Conservation (phyloP, 2,888 invertebrate genomes). For the Temnothorax ravouxi region DNA sequence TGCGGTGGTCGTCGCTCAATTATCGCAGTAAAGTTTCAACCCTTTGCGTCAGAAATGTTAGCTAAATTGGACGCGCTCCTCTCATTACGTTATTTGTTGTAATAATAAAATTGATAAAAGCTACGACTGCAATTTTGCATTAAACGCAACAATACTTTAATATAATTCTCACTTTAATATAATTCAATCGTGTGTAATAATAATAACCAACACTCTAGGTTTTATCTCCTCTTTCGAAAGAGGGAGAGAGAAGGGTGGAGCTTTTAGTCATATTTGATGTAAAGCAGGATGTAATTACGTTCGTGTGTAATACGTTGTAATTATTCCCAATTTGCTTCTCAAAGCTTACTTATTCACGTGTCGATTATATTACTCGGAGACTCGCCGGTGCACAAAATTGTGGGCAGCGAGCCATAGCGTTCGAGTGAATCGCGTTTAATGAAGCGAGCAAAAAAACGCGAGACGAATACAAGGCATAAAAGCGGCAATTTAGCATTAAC, state of each 20-base stretch:
- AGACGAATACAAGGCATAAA: conserved; percentile 28
- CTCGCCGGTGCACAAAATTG: conserved; percentile 42
- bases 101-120: conserved; percentile 25
- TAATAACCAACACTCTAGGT: conserved; percentile 6
- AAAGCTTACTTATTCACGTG: conserved; percentile 45
- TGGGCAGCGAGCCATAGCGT: conserved; percentile 50
- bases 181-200: conserved; percentile 20
- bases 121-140: not conserved
- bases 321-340: conserved; percentile 49
- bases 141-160: not conserved
- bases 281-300: conserved; percentile 28
- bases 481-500: conserved; percentile 66
- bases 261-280: conserved; percentile 36
- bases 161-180: conserved; percentile 12
- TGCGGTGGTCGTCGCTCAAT: conserved; percentile 40
- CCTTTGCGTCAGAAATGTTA: conserved; percentile 2
- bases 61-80: not conserved
- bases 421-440: conserved; percentile 68
- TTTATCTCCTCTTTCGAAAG: not conserved
- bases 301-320: conserved; percentile 37
- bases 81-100: conserved; percentile 22
- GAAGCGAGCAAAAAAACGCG: conserved; percentile 59
- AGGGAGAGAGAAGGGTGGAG: not conserved
- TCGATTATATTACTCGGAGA: conserved; percentile 42
- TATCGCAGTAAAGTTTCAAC: conserved; percentile 40